Conservation (phyloP, 1,140 invertebrate genomes). For the Aphelinus certus region DNA sequence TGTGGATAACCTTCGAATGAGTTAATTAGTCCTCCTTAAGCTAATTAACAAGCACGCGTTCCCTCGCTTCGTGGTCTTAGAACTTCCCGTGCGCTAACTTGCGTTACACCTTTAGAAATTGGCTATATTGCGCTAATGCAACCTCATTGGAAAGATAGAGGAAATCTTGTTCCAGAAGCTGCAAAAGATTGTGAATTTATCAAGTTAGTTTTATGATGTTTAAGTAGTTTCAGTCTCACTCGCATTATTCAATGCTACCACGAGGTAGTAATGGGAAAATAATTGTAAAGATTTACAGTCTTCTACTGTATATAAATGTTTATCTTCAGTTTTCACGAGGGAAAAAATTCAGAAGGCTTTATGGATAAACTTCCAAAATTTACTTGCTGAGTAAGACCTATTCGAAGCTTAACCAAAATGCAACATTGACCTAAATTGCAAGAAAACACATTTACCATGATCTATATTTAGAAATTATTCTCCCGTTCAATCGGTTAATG, state of each 20-base stretch:
- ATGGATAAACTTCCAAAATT: no score
- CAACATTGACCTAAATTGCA: no score
- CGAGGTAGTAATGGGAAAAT: no score
- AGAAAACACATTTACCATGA: no score
- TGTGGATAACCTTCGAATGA: constrained; percentile 3
- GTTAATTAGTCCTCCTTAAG: constrained; percentile 6
- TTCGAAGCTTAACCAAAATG: no score
- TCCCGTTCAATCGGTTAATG: no score
- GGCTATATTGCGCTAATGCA: background rate
- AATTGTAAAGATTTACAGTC: no score
- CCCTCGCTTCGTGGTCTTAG: background rate
- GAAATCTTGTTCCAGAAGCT: constrained; percentile 2
- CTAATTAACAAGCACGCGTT: background rate
- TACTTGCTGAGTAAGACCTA: no score
- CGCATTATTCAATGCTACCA: background rate
- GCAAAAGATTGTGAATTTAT: constrained; percentile 10
- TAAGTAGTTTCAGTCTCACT: background rate
- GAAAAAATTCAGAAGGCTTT: no score
- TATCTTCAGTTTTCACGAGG: no score
- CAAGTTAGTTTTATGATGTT: background rate
- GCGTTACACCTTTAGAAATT: background rate
- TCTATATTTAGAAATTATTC: no score
- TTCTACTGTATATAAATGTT: no score
- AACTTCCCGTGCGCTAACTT: background rate
- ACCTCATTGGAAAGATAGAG: background rate